A percentile compares a stretch with the other conserved stretches of the same genome.
Conservation (phyloP, 2,797 vertebrate genomes). For the Bovichtus variegatus region DNA sequence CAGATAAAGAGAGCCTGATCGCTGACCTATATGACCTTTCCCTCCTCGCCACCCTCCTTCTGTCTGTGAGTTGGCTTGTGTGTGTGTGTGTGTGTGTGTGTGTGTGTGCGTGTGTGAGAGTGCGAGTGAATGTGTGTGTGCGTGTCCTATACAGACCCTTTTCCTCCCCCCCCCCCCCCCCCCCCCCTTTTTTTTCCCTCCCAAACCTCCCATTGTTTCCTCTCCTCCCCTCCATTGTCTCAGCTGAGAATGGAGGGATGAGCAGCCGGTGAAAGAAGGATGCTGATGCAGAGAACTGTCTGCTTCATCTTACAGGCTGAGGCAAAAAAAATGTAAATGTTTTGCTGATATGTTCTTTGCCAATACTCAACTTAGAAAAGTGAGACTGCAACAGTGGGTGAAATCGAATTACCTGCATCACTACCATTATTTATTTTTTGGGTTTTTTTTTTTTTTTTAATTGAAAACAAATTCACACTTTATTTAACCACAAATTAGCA, state of each 20-base stretch:
- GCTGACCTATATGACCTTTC: conserved; percentile 78
- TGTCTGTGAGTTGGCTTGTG: conserved; percentile 60
- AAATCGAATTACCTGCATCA: conserved; percentile 62
- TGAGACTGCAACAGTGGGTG: conserved; percentile 41
- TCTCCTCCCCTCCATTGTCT: conserved; percentile 75
- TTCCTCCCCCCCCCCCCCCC: conserved; percentile 53
- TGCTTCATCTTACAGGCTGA: conserved; percentile 36
- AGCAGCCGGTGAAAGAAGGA: conserved; percentile 59
- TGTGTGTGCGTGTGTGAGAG: conserved; percentile 47
- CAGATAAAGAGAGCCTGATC: conserved; percentile 68
- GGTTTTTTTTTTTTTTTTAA: too few species aligned
- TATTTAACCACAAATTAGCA: conserved; percentile 63
- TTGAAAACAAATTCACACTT: conserved; percentile 69
- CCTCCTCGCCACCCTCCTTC: conserved; percentile 65
- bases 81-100: conserved; percentile 45
- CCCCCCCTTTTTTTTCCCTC: conserved; percentile 63
- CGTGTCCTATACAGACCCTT: conserved; percentile 27
- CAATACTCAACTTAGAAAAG: conserved; percentile 54
- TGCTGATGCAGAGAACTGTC: conserved; percentile 67
- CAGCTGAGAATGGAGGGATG: conserved; percentile 74
- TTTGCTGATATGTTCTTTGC: conserved; percentile 56
- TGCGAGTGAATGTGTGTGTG: conserved; percentile 40
- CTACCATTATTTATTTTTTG: conserved; percentile 22
- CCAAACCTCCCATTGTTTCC: conserved; percentile 76
- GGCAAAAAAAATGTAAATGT: neutral